A percentile compares a stretch with the other conserved stretches of the same genome.
phyloP scores from a whole-genome alignment of 2,888 invertebrate genomes.

The Aricia artaxerxes region DNA sequence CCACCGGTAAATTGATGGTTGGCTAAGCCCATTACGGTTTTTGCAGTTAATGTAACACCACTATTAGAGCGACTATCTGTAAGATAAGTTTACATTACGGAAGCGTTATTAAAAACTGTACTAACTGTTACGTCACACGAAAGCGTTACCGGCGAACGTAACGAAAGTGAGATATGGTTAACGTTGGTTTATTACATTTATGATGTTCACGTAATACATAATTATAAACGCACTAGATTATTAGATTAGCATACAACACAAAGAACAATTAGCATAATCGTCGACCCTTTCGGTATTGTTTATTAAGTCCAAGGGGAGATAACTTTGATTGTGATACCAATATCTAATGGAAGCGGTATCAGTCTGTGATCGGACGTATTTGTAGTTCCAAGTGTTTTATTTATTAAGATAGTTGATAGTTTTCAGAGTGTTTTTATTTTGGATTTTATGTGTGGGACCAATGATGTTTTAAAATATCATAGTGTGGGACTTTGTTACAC shows the following conservation, averaged over 20 bases:
- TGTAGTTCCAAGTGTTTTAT: neutral
- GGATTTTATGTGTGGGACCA: neutral
- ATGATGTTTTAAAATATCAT: too few relatives aligned
- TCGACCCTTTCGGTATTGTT: constrained; percentile 14
- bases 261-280: constrained; percentile 28
- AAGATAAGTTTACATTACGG: constrained; percentile 20
- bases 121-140: constrained; percentile 55
- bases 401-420: neutral
- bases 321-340: neutral
- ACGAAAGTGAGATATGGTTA: constrained; percentile 66
- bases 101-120: constrained; percentile 11
- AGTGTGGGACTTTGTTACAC: too few relatives aligned
- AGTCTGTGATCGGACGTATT: neutral
- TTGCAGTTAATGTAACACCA: constrained; percentile 14
- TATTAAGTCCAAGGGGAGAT: constrained; percentile 22
- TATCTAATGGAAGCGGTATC: constrained; percentile 1
- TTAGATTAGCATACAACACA: constrained; percentile 23
- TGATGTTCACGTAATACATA: constrained; percentile 6
- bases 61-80: constrained; percentile 5
- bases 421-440: neutral
- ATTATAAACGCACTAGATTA: constrained; percentile 3
- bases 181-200: constrained; percentile 7
- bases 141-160: constrained; percentile 55
- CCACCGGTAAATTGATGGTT: constrained; percentile 15
- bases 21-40: constrained; percentile 20